Conservation (phyloP, 2,113 vertebrate genomes). For the Sorex araneus region DNA sequence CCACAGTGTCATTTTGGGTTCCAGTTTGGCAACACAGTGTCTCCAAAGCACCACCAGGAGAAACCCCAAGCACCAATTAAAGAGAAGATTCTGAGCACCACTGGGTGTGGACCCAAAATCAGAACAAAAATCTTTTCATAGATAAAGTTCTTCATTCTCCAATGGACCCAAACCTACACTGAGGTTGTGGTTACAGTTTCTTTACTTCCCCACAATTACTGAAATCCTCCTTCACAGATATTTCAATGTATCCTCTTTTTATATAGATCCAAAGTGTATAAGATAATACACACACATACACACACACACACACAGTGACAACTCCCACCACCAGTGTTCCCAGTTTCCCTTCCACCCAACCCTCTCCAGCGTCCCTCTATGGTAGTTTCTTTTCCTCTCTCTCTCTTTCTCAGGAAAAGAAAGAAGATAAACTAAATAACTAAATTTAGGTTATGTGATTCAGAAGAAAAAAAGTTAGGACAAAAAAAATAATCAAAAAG, state of each 20-base stretch:
- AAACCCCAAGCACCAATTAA: too few species aligned
- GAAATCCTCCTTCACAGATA: background rate
- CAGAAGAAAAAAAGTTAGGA: background rate
- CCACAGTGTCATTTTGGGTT: too few species aligned
- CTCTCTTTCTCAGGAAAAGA: background rate
- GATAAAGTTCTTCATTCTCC: background rate
- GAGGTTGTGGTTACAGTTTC: background rate
- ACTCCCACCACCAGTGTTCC: too few species aligned
- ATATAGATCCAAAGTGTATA: too few species aligned
- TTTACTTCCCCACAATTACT: background rate
- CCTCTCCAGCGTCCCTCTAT: too few species aligned
- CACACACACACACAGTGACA: too few species aligned
- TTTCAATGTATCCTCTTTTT: too few species aligned
- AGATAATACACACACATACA: too few species aligned
- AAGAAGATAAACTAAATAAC: background rate
- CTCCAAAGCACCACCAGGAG: too few species aligned
- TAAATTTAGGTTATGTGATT: background rate
- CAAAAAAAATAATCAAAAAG: background rate
- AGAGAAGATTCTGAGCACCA: background rate
- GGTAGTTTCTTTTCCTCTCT: background rate
- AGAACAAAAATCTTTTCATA: too few species aligned
- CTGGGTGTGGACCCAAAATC: background rate
- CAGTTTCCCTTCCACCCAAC: too few species aligned
- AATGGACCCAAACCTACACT: background rate
- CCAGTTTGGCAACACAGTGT: too few species aligned